A percentile compares a stretch with the other conserved stretches of the same genome.
Evolutionary conservation across 2,888 invertebrate species (phyloP).

Genomic region (Rhamphomyia laevipes): DNA sequence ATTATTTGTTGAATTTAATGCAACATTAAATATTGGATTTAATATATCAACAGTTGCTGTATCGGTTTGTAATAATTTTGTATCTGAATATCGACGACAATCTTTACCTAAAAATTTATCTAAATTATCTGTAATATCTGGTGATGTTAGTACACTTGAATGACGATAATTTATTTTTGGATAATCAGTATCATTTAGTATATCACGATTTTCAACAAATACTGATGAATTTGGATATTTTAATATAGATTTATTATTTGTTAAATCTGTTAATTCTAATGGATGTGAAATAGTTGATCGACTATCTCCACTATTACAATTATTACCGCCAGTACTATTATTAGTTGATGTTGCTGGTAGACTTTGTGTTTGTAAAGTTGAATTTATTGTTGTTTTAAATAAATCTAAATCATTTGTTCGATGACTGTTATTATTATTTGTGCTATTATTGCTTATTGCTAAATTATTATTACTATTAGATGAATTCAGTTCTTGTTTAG

Average conservation of each 20-base stretch:
- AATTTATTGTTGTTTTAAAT: conserved; percentile 7
- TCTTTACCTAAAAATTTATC: conserved; percentile 29
- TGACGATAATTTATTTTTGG: conserved; percentile 34
- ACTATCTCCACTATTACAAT: too few species aligned
- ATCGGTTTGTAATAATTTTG: conserved; percentile 31
- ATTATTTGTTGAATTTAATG: background rate
- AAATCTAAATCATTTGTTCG: conserved; percentile 12
- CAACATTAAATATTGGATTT: conserved; percentile 21
- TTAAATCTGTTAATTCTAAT: conserved; percentile 8
- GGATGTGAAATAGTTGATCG: background rate
- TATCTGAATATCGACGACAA: conserved; percentile 36
- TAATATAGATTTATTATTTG: conserved; percentile 7
- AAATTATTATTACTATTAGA: conserved; percentile 1
- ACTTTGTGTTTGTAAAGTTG: too few species aligned
- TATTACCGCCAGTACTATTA: too few species aligned
- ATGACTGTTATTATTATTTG: conserved; percentile 2
- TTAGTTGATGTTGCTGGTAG: too few species aligned
- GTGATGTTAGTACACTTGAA: conserved; percentile 28
- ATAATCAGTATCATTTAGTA: conserved; percentile 34
- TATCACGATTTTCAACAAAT: conserved; percentile 38
- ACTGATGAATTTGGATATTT: conserved; percentile 37
- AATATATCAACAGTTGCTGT: conserved; percentile 17
- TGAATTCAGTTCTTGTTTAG: conserved; percentile 28
- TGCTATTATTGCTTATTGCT: conserved; percentile 1
- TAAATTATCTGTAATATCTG: conserved; percentile 22